Evolutionary conservation across 2,797 vertebrate genomes (phyloP), one percentile per base, ranked within the genome.

Genomic region (Pitangus sulphuratus): DNA sequence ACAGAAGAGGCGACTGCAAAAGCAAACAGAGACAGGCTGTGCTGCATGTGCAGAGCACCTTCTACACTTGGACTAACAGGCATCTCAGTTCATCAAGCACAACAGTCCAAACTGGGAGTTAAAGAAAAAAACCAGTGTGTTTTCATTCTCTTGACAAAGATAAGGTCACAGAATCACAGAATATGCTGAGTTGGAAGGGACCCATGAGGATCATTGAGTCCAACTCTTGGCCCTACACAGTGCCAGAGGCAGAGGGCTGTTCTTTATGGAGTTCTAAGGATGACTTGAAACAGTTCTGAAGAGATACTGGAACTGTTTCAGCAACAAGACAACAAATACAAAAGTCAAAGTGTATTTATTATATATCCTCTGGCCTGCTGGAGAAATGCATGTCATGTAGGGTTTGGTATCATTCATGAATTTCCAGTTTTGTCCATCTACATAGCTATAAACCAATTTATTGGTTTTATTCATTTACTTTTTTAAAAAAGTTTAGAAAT

Each of bases 1-100:
- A 54, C 56, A 48, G n/a, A 16, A 58, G 40, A 51, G 21, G 40
- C 2, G 25, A 42, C 17, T 19, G 26, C 44, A 2, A 5, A 45
- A 31, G 30, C 44, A 58, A 37, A 13, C 0, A 2, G 60, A 58
- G 69, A 4, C 37, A 9, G 48, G 56, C 5, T 39, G 14, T 12
- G 37, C 42, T 37, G 62, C 30, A 24, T 58, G 24, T 28, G 54
- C 56, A 44, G 4, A 0, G 35, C 6, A 4, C 11, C 39, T 45
- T 42, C 22, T 71, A 48, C 57, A 5, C 2, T 60, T n/a, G 28
- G 8, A 53, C 22, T 20, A 37, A 61, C 3, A 20, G 28, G 8
- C 37, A 22, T 4, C 31, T 40, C 78, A 33, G 15, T 26, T 58
- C 74, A n/a, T 25, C 0, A 1, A 25, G 40, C 7, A 0, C 4